Base-by-base conservation (phyloP, 2,113 vertebrate genomes). In the Electrona antarctica region DNA sequence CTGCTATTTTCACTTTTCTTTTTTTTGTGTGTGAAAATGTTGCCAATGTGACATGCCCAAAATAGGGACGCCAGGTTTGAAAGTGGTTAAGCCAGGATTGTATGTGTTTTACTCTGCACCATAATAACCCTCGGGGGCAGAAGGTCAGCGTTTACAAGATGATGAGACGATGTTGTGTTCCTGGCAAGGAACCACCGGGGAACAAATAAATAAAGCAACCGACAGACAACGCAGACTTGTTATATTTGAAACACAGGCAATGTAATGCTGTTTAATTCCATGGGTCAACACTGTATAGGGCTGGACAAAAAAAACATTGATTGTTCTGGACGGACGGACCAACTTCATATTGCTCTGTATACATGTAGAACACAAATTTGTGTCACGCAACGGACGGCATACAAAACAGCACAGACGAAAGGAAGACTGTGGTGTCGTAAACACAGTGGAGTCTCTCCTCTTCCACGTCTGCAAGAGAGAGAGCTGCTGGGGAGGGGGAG, bases 301-400 rank as follows among this genome's bases (percentile, higher is more conserved):
- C 67, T 54, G 50, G 29, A 82, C 75, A 73, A 63, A 41, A 41
- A 21, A 75, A 65, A 59, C 51, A 63, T 3, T 67, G 70, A 71
- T 66, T 64, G 61, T 79, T 81, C 71, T 49, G 66, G 33, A 79
- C 58, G 66, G 33, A 79, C 58, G 62, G n/a, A 81, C 54, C n/a
- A 1, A 54, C 73, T 33, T 69, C 50, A 76, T 89, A 87, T 88
- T 90, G 89, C 87, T 90, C 71, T n/a, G 60, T 76, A 77, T 87
- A 87, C 84, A 90, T 81, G 79, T 61, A 86, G 60, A 86, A 76
- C 45, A 85, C 67, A 80, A 47, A 73, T 41, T 15, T 57, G 69
- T 69, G 69, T 69, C 65, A 86, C 76, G 73, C 71, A 21, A 80
- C 45, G 12, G 58, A 80, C 45, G 12, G 58, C 74, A 85, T 70